Percentiles rank a stretch among this genome's conserved stretches.
These are phyloP conservation scores for Hyles lineata DNA, from an alignment of 2,888 invertebrate species.

Conservation along the genomic window DNA sequence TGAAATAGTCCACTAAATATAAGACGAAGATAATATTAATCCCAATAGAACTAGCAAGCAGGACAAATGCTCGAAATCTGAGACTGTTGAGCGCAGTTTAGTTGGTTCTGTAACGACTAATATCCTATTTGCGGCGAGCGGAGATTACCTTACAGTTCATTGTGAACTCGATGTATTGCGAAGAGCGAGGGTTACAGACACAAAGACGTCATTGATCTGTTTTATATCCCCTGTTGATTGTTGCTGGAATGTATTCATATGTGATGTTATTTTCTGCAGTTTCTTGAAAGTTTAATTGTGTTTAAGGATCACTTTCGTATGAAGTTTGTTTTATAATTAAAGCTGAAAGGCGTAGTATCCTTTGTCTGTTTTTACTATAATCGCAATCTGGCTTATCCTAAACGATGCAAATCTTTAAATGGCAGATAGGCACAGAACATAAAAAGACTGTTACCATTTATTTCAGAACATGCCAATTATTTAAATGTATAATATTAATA, in stretches of 20 bases:
- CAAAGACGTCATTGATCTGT: neutral
- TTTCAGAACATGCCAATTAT: too few species aligned
- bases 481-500: too few species aligned
- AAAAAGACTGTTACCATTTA: too few species aligned
- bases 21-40: neutral
- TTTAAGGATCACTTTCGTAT: too few species aligned
- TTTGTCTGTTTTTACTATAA: too few species aligned
- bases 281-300: too few species aligned
- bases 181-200: neutral
- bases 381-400: too few species aligned
- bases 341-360: too few species aligned
- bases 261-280: neutral
- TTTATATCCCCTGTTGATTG: neutral
- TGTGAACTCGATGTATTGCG: neutral
- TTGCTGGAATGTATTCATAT: neutral
- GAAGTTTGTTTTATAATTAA: too few species aligned
- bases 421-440: too few species aligned
- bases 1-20: too few species aligned
- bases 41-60: neutral
- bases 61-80: neutral
- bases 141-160: slow-evolving; percentile 18
- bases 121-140: slow-evolving; percentile 9
- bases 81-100: neutral
- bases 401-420: too few species aligned
- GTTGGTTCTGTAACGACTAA: slow-evolving; percentile 5